Conservation (phyloP, 2,888 invertebrate genomes). For the Charanyca ferruginea region DNA sequence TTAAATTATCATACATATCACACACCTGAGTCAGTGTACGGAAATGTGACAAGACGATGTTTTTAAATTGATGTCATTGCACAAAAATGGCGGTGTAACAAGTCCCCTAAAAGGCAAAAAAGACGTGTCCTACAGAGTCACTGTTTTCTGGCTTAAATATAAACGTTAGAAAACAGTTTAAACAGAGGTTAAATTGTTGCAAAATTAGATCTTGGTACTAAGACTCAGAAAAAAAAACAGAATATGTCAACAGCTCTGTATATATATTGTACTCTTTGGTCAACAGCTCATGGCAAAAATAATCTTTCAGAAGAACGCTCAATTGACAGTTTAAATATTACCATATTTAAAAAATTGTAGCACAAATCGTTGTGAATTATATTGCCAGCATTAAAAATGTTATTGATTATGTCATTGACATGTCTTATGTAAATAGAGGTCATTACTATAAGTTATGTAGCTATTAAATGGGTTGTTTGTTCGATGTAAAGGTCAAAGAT, state of each 20-base stretch:
- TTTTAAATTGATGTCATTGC: slow-evolving; percentile 37
- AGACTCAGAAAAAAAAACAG: neutral
- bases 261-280: no score
- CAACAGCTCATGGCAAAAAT: no score
- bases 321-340: neutral
- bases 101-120: slow-evolving; percentile 12
- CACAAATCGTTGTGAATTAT: neutral
- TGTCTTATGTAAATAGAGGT: slow-evolving; percentile 48
- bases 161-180: neutral
- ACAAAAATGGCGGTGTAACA: slow-evolving; percentile 27
- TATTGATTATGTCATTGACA: slow-evolving; percentile 36
- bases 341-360: neutral
- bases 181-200: neutral
- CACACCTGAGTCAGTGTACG: slow-evolving; percentile 45
- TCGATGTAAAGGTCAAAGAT: slow-evolving; percentile 57
- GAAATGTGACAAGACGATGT: slow-evolving; percentile 35
- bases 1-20: slow-evolving; percentile 38
- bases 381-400: slow-evolving; percentile 15
- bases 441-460: slow-evolving; percentile 36
- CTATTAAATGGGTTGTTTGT: slow-evolving; percentile 51
- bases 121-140: neutral
- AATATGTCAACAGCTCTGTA: no score
- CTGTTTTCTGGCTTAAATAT: neutral
- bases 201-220: neutral
- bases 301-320: no score